Evolutionary conservation across 2,113 vertebrate genomes (phyloP).

Genomic region (Gadus chalcogrammus): DNA sequence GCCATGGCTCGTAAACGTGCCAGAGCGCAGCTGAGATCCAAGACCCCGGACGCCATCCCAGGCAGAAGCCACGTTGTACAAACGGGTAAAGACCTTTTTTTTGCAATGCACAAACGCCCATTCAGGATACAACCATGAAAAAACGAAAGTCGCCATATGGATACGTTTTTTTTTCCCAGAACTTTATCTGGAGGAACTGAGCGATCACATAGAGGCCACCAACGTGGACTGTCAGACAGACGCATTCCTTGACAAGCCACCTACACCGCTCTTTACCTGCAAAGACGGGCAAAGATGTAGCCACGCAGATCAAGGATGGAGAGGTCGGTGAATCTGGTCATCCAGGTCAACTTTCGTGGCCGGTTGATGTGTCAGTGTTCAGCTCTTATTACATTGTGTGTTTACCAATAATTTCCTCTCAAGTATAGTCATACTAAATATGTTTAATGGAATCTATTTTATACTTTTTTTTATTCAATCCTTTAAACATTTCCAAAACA

Average conservation of each 20-base stretch:
- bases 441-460: too few species aligned
- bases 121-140: not conserved
- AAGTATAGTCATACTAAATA: too few species aligned
- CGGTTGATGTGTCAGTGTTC: too few species aligned
- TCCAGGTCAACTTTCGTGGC: too few species aligned
- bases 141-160: not conserved
- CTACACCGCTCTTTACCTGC: constrained; percentile 63
- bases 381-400: too few species aligned
- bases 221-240: constrained; percentile 90
- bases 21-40: constrained; percentile 53
- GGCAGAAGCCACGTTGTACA: constrained; percentile 81
- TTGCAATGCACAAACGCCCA: too few species aligned
- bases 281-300: constrained; percentile 84
- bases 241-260: not conserved
- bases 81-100: not conserved
- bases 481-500: too few species aligned
- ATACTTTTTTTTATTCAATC: too few species aligned
- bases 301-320: constrained; percentile 88
- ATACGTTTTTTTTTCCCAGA: constrained; percentile 73
- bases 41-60: constrained; percentile 75
- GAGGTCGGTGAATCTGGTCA: constrained; percentile 73
- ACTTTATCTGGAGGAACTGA: constrained; percentile 88
- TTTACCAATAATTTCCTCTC: too few species aligned
- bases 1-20: constrained; percentile 56
- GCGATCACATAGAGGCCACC: constrained; percentile 69